phyloP scores from a whole-genome alignment of 2,888 invertebrate genomes.

The Plemyria rubiginata region DNA sequence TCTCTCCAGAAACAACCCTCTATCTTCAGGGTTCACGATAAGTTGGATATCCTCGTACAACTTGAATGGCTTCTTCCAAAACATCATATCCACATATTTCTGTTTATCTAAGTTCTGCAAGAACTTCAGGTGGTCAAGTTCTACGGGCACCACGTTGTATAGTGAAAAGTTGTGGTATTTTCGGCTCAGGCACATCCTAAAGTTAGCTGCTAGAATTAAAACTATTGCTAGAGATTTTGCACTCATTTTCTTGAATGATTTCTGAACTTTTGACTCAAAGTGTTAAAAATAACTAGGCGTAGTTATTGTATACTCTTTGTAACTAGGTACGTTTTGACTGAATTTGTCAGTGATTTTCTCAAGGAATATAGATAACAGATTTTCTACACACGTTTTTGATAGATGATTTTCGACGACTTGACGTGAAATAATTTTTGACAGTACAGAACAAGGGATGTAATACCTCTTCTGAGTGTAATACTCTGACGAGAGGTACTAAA shows the following conservation, averaged over 20 bases:
- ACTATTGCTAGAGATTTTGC: conserved; percentile 48
- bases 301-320: too few relatives aligned
- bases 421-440: conserved; percentile 1
- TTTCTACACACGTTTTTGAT: too few relatives aligned
- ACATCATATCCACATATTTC: conserved; percentile 62
- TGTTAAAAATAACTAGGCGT: too few relatives aligned
- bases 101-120: conserved; percentile 57
- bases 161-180: conserved; percentile 59
- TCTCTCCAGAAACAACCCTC: conserved; percentile 56
- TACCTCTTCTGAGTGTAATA: background rate
- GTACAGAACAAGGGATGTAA: too few relatives aligned
- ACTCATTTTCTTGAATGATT: conserved; percentile 49
- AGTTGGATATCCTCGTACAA: conserved; percentile 59
- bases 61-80: conserved; percentile 64
- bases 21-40: conserved; percentile 57
- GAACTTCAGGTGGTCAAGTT: conserved; percentile 61
- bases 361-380: too few relatives aligned
- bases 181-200: conserved; percentile 49
- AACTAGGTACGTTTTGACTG: too few relatives aligned
- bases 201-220: conserved; percentile 51
- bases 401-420: background rate
- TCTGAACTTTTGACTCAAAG: background rate
- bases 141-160: conserved; percentile 50
- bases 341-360: background rate
- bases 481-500: too few relatives aligned